phyloP scores from a whole-genome alignment of 2,797 vertebrate species.

The Brachyrhaphis roseni region DNA sequence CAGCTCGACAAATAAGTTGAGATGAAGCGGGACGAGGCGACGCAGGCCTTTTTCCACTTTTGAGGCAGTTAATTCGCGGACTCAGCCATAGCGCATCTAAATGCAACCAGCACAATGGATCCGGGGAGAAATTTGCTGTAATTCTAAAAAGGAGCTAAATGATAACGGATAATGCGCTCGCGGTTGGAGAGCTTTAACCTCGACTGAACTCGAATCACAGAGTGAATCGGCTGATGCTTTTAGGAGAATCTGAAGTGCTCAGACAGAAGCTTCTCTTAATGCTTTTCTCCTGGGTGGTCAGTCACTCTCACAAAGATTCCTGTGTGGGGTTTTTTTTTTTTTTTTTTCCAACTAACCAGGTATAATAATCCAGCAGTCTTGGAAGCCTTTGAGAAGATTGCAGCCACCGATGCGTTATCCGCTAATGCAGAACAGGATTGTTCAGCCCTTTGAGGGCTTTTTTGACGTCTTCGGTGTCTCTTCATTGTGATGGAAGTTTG shows the following conservation, averaged over 20 bases:
- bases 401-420: slow-evolving; percentile 38
- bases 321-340: slow-evolving; percentile 6
- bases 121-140: slow-evolving; percentile 41
- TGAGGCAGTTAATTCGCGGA: slow-evolving; percentile 51
- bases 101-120: slow-evolving; percentile 40
- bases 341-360: slow-evolving; percentile 28
- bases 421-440: slow-evolving; percentile 57
- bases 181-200: slow-evolving; percentile 47
- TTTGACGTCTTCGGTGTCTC: slow-evolving; percentile 52
- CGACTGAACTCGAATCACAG: slow-evolving; percentile 36
- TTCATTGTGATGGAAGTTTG: slow-evolving; percentile 49
- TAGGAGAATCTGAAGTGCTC: slow-evolving; percentile 27
- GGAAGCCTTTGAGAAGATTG: slow-evolving; percentile 57
- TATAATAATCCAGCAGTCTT: slow-evolving; percentile 53
- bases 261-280: slow-evolving; percentile 43
- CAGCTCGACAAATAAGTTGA: slow-evolving; percentile 79
- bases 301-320: slow-evolving; percentile 42
- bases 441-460: slow-evolving; percentile 38
- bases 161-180: slow-evolving; percentile 47
- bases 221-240: slow-evolving; percentile 42
- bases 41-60: slow-evolving; percentile 58
- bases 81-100: slow-evolving; percentile 45
- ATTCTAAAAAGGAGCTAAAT: slow-evolving; percentile 48
- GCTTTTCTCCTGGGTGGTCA: slow-evolving; percentile 63
- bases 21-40: slow-evolving; percentile 75